phyloP scores from a whole-genome alignment of 2,797 vertebrate genomes.

The Eutrigla gurnardus region DNA sequence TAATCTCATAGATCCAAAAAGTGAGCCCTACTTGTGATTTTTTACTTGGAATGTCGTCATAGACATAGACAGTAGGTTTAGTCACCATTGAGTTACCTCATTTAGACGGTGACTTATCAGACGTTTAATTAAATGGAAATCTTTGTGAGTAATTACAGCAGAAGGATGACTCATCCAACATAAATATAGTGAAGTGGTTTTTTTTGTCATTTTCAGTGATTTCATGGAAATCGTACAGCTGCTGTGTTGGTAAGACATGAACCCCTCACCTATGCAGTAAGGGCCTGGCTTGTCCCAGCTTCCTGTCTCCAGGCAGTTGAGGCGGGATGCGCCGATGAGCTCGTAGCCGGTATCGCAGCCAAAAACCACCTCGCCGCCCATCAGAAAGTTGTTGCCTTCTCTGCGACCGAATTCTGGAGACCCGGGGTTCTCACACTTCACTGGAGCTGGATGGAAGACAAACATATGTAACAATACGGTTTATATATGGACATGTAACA shows the following conservation, averaged over 20 bases:
- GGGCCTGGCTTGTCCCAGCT: conserved; percentile 86
- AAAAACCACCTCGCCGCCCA: conserved; percentile 88
- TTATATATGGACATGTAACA: not conserved
- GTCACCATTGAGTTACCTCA: too few relatives aligned
- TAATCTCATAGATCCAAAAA: too few relatives aligned
- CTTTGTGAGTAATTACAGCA: too few relatives aligned
- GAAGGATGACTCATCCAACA: too few relatives aligned
- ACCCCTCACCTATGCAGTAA: conserved; percentile 88
- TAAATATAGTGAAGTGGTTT: too few relatives aligned
- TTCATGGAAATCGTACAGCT: not conserved
- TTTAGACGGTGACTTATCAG: too few relatives aligned
- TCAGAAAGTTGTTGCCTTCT: conserved; percentile 84
- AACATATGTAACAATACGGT: not conserved
- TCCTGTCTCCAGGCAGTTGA: conserved; percentile 89
- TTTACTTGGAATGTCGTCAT: too few relatives aligned
- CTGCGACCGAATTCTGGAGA: conserved; percentile 88
- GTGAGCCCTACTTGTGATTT: too few relatives aligned
- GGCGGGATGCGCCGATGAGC: conserved; percentile 81
- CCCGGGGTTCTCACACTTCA: conserved; percentile 89
- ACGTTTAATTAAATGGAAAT: too few relatives aligned
- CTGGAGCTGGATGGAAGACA: conserved; percentile 84
- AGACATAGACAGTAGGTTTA: too few relatives aligned
- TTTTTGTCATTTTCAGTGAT: not conserved
- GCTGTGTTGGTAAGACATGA: not conserved
- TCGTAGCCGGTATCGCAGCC: conserved; percentile 89